A percentile compares a stretch with the other conserved stretches of the same genome.
Conservation (phyloP, 1,140 invertebrate species). For the honey bee (Apis mellifera) region DNA sequence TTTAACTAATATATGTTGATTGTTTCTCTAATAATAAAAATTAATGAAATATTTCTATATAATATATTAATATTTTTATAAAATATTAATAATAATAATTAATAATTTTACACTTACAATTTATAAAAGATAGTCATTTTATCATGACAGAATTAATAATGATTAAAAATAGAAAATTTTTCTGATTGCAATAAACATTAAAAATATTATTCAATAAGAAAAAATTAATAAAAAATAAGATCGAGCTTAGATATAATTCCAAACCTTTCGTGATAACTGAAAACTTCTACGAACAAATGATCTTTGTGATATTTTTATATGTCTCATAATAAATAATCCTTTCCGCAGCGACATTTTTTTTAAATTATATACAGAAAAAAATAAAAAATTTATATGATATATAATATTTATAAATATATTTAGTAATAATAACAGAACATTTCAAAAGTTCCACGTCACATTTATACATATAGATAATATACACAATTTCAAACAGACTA, state of each 20-base stretch:
- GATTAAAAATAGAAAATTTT: not conserved
- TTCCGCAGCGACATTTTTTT: constrained; percentile 18
- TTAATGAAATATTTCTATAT: not conserved
- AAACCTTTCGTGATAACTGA: constrained; percentile 31
- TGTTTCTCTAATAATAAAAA: constrained; percentile 1
- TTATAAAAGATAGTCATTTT: not conserved
- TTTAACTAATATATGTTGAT: not conserved
- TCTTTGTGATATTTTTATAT: constrained; percentile 30
- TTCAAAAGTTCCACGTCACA: not conserved
- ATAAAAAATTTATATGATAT: not conserved
- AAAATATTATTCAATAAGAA: not conserved
- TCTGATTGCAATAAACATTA: not conserved
- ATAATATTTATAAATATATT: not conserved
- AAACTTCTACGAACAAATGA: constrained; percentile 5
- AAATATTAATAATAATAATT: not conserved
- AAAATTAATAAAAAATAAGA: not conserved
- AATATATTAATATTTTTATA: not conserved
- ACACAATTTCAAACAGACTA: not conserved
- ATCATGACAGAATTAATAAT: not conserved
- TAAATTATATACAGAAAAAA: not conserved
- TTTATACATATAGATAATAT: too few relatives aligned
- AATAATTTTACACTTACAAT: not conserved
- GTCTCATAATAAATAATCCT: not conserved
- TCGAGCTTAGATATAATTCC: not conserved
- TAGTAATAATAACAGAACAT: not conserved